These are phyloP conservation scores for Mesoligia furuncula DNA, from an alignment of 2,888 invertebrate species.

Conservation along the genomic window DNA sequence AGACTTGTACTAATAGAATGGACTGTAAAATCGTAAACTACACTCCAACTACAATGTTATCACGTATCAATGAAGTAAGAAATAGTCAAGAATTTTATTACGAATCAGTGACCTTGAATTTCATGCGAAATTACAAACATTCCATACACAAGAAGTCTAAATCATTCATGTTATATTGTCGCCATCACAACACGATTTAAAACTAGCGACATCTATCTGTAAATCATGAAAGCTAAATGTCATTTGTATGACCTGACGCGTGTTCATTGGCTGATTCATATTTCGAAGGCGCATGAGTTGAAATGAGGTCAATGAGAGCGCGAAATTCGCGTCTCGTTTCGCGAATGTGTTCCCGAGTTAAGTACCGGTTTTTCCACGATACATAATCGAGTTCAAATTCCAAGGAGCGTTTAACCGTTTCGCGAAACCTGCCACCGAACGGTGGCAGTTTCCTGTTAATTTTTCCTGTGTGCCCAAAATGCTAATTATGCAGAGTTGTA, in stretches of 20 bases:
- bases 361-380: constrained; percentile 35
- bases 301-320: constrained; percentile 47
- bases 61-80: constrained; percentile 39
- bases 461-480: constrained; percentile 32
- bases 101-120: constrained; percentile 36
- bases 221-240: constrained; percentile 3
- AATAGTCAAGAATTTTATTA: constrained; percentile 16
- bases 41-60: constrained; percentile 24
- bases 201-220: constrained; percentile 45
- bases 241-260: constrained; percentile 11
- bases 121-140: constrained; percentile 45
- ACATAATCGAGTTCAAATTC: constrained; percentile 27
- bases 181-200: constrained; percentile 21
- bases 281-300: constrained; percentile 20
- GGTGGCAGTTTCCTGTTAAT: constrained; percentile 4
- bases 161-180: constrained; percentile 14
- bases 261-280: constrained; percentile 29
- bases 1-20: not conserved
- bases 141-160: constrained; percentile 10
- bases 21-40: constrained; percentile 28
- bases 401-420: constrained; percentile 28
- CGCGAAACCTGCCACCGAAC: constrained; percentile 5
- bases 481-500: not conserved
- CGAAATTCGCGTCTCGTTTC: constrained; percentile 22
- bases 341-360: constrained; percentile 17